Evolutionary conservation across 53 echinoderm and acorn worm genomes (phyloP), one percentile per base, ranked within the genome.

Genomic region (Glandiceps talaboti): DNA sequence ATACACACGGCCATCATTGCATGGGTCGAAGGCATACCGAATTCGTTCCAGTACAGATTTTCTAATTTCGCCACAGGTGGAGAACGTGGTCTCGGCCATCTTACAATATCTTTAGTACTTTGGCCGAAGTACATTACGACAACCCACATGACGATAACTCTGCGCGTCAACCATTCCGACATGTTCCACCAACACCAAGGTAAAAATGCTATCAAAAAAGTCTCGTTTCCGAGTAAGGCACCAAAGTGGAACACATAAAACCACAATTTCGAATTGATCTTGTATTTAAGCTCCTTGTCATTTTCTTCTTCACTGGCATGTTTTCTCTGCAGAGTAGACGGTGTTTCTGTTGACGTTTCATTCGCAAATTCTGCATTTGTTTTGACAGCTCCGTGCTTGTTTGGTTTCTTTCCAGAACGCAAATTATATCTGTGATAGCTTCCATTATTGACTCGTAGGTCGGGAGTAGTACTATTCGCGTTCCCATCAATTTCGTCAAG

Each of bases 1-100:
- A 94, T 80, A 28, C 89, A 76, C 14, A 88, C 83, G 26, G 88
- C 90, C 27, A 95, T 92, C 90, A 95, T 95, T 25, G 96, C 92
- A 76, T 95, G 96, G 0, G 96, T 95, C 31, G 92, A 95, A 0
- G 92, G 96, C 96, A 95, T 95, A 25, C 96, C 96, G 33, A 92
- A 92, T 78, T 94, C 94, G 33, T 80, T 79, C 29, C 81, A 82
- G 83, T 94, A 94, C 28, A 91, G 86, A 29, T 82, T 82, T 77
- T 94, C 94, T 75, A 94, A 74, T 14, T 87, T 90, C n/a, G 89
- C 90, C 26, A 88, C 94, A 0, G 94, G 94, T 14, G 94, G 94
- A 26, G 88, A 86, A 14, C 80, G 32, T 1, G 94, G 94, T 27
- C 94, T 90, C 27, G 94, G 94, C 94, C 87, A 88, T 31, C 83